Percentiles rank a stretch among this genome's conserved stretches.
Conservation (phyloP, 2,113 vertebrate genomes). For the Odontesthes bonariensis region DNA sequence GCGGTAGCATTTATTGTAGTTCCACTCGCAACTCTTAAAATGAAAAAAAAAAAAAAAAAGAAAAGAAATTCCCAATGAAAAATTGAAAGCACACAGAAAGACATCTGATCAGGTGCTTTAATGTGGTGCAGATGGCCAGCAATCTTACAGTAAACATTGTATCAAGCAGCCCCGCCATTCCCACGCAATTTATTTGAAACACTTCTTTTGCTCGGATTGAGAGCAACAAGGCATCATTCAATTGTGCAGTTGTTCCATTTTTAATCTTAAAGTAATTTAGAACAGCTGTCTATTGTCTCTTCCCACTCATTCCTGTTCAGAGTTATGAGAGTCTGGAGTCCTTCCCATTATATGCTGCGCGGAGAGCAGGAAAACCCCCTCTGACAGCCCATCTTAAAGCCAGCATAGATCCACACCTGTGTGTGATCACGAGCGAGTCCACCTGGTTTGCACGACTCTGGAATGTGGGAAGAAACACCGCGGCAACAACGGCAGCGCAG, state of each 20-base stretch:
- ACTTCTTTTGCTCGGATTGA: not conserved
- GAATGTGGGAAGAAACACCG: slow-evolving; percentile 21
- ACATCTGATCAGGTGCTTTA: not conserved
- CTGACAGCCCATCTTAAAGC: slow-evolving; percentile 16
- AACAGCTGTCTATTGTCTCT: not conserved
- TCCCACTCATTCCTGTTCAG: not conserved
- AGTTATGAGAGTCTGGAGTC: slow-evolving; percentile 6
- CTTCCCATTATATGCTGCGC: not conserved
- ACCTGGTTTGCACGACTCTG: slow-evolving; percentile 19
- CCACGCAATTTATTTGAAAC: too few species aligned
- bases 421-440: slow-evolving; percentile 12
- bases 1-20: not conserved
- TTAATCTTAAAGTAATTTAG: not conserved
- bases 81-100: too few species aligned
- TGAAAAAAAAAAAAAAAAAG: too few species aligned
- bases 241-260: not conserved
- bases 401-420: slow-evolving; percentile 30
- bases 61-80: too few species aligned
- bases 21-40: not conserved
- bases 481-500: not conserved
- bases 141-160: not conserved
- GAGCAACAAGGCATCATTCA: slow-evolving; percentile 11
- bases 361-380: not conserved
- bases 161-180: not conserved
- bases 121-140: not conserved